Evolutionary conservation across 2,888 invertebrate species (phyloP).

Genomic region (Hemistola chrysoprasaria): DNA sequence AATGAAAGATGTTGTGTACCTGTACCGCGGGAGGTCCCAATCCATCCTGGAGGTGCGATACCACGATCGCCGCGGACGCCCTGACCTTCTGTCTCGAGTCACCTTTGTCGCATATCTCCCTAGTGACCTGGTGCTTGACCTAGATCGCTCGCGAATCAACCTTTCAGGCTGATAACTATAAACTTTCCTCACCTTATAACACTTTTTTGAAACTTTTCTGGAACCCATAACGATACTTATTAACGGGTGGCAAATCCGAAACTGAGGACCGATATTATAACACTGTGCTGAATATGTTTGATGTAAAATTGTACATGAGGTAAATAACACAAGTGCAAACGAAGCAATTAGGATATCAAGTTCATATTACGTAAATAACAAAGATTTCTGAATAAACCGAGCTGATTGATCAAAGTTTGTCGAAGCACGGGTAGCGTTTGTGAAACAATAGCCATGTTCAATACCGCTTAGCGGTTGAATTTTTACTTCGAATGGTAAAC

Average conservation of each 20-base stretch:
- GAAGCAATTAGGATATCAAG: slow-evolving; percentile 8
- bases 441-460: slow-evolving; percentile 46
- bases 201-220: slow-evolving; percentile 10
- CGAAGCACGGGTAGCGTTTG: slow-evolving; percentile 42
- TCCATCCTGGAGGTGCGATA: slow-evolving; percentile 63
- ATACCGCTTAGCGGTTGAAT: slow-evolving; percentile 40
- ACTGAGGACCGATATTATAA: slow-evolving; percentile 14
- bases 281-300: slow-evolving; percentile 1
- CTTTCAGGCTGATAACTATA: slow-evolving; percentile 12
- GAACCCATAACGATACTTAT: slow-evolving; percentile 16
- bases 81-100: slow-evolving; percentile 65
- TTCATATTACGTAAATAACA: slow-evolving; percentile 20
- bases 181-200: slow-evolving; percentile 8
- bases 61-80: slow-evolving; percentile 50
- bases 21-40: slow-evolving; percentile 47
- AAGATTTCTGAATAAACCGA: slow-evolving; percentile 36
- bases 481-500: slow-evolving; percentile 42
- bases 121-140: slow-evolving; percentile 53
- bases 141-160: slow-evolving; percentile 19
- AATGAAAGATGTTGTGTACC: slow-evolving; percentile 66
- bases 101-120: slow-evolving; percentile 55
- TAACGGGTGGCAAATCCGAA: slow-evolving; percentile 7
- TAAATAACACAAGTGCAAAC: slow-evolving; percentile 5
- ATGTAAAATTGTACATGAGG: slow-evolving; percentile 1
- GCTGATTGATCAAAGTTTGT: slow-evolving; percentile 42